Evolutionary conservation across 2,888 invertebrate species (phyloP), one percentile per base, ranked within the genome.

Genomic region (Drosophila multiciliata): DNA sequence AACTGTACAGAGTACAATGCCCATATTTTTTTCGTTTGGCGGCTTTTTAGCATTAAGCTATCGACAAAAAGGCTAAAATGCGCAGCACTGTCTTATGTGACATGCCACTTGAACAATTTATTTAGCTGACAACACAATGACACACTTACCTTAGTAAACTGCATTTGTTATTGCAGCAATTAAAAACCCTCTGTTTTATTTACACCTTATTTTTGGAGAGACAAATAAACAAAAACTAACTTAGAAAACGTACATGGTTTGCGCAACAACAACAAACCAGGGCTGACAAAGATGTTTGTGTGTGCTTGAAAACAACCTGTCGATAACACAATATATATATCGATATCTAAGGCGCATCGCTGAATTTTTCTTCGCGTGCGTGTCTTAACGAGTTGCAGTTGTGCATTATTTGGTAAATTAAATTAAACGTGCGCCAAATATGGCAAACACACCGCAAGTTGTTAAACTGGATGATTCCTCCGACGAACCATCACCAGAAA

Each of bases 361-460:
- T 73, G 66, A 57, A 35, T 69, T 77, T 78, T 77, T 78, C 75
- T 66, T 64, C 42, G 72, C 67, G 75, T 79, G 79, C 75, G 79
- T 78, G 79, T 78, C 75, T 55, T 1, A 69, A 74, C 33, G n/a
- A 65, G 38, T 20, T 65, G 54, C 48, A 48, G 42, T 57, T 67
- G 61, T 60, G 26, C 23, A 48, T 65, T 29, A 53, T 78, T 62
- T 72, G 65, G 38, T 57, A 32, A 60, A 63, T 72, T 66, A 26
- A 61, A 55, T 61, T 20, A 55, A 62, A 58, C 40, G 23, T 62
- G 61, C 59, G 80, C 79, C 75, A 59, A 80, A 48, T 26, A 82
- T 82, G 81, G 69, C 80, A 49, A 79, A 73, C 33, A 32, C 65
- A 35, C 8, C 59, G 23, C 71, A 68, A 57, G 2, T 38, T 20